phyloP scores from a whole-genome alignment of 2,888 invertebrate genomes.

The Eupithecia inturbata region DNA sequence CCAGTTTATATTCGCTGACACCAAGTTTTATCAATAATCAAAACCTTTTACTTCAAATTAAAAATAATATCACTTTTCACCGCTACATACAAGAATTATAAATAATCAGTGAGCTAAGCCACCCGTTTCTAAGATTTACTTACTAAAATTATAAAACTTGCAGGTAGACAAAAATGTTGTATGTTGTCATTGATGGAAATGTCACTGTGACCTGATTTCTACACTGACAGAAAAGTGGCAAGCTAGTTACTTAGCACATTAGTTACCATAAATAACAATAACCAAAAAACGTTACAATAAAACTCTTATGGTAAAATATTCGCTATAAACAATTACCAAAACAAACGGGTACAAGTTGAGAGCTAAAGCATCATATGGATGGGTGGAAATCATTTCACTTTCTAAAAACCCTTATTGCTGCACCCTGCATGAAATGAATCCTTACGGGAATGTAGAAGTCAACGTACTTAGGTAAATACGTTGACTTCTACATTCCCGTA shows the following conservation, averaged over 20 bases:
- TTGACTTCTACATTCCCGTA: too few species aligned
- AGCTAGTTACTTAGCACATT: background rate
- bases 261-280: background rate
- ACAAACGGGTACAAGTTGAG: background rate
- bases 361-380: background rate
- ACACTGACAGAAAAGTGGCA: background rate
- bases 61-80: background rate
- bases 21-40: background rate
- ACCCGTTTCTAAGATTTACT: background rate
- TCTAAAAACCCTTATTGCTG: too few species aligned
- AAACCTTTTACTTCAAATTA: background rate
- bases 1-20: background rate
- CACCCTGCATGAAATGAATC: too few species aligned
- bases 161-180: background rate
- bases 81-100: background rate
- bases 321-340: background rate
- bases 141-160: background rate
- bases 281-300: background rate
- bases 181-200: background rate
- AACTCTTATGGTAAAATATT: background rate
- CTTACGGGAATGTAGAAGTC: too few species aligned
- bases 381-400: background rate
- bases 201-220: background rate
- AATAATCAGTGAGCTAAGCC: background rate
- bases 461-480: too few species aligned